Percentiles rank a stretch among this genome's conserved stretches.
Conservation (phyloP, 2,888 invertebrate species). For the Bombyx huttoni region DNA sequence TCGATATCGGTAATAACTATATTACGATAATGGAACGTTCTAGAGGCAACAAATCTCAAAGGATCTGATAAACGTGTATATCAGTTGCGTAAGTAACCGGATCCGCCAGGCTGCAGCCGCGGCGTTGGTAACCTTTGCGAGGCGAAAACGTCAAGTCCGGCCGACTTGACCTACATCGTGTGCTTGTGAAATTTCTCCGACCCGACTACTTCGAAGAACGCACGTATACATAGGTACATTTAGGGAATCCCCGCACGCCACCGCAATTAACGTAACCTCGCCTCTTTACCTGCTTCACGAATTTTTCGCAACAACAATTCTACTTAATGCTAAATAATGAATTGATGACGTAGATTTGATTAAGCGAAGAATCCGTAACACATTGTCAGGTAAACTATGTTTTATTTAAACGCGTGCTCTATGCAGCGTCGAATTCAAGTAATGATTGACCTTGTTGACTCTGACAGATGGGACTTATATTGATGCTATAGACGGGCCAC, state of each 20-base stretch:
- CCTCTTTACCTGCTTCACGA: conserved; percentile 3
- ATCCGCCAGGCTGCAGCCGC: conserved; percentile 35
- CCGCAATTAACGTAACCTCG: conserved; percentile 1
- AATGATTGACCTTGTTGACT: conserved; percentile 40
- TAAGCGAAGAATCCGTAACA: neutral
- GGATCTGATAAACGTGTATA: conserved; percentile 58
- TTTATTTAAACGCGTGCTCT: conserved; percentile 8
- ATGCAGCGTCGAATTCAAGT: conserved; percentile 29
- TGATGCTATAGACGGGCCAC: conserved; percentile 44
- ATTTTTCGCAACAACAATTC: conserved; percentile 1
- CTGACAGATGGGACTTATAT: conserved; percentile 56
- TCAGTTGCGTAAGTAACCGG: conserved; percentile 64
- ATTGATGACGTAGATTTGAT: conserved; percentile 3
- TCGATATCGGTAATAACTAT: neutral
- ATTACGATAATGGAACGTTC: conserved; percentile 12
- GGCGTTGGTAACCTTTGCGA: conserved; percentile 60
- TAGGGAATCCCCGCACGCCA: conserved; percentile 50
- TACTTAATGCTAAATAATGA: neutral
- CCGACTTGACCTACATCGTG: conserved; percentile 64
- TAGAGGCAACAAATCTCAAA: conserved; percentile 51
- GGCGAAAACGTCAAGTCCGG: conserved; percentile 66
- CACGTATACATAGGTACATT: conserved; percentile 15
- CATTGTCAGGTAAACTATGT: conserved; percentile 5
- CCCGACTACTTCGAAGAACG: conserved; percentile 53
- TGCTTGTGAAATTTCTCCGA: conserved; percentile 67